Base-by-base conservation (phyloP, 2,797 vertebrate genomes). In the Brotogeris chrysoptera region DNA sequence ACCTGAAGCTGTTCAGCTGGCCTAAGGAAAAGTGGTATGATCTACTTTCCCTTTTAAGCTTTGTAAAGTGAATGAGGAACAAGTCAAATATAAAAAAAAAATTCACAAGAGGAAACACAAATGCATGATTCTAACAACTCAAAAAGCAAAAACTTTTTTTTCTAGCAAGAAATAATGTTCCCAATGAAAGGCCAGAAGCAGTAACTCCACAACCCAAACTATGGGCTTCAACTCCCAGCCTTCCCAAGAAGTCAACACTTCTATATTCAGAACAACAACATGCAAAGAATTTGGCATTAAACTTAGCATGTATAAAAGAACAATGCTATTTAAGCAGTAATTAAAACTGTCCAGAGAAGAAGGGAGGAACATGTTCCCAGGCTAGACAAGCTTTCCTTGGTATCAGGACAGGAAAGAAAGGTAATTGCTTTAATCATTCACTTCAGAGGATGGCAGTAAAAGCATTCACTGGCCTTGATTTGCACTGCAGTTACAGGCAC, bases 1-100 rank as follows among this genome's bases (percentile, higher is more conserved):
- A 57, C 49, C 13, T 44, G 52, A 27, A 16, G 16, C 2, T 1
- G 2, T 44, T 60, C 41, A 27, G 0, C 4, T 10, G 7, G 19
- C 49, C 41, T 69, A 23, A 61, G 32, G 24, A 72, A 55, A 65
- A 57, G 10, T 4, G 30, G 14, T 95, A 65, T 43, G 15, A 63
- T 41, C 11, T 55, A 20, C 32, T 70, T 61, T n/a, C 36, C 53
- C 43, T 65, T 76, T 25, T 25, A 90, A 59, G 15, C 20, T 21
- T 28, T 59, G 36, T 28, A 27, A 21, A 80, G 55, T 14, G 34
- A 34, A 30, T 10, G 21, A 11, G 24, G 25, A 70, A 41, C 4
- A 41, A 61, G 16, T n/a, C 28, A 91, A 84, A 79, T 4, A 55
- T 0, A 39, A 47, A 4, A 18, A 38, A 46, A 5, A 68, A 49